Conservation (phyloP, 2,797 vertebrate species). For the Gymnocypris eckloni region DNA sequence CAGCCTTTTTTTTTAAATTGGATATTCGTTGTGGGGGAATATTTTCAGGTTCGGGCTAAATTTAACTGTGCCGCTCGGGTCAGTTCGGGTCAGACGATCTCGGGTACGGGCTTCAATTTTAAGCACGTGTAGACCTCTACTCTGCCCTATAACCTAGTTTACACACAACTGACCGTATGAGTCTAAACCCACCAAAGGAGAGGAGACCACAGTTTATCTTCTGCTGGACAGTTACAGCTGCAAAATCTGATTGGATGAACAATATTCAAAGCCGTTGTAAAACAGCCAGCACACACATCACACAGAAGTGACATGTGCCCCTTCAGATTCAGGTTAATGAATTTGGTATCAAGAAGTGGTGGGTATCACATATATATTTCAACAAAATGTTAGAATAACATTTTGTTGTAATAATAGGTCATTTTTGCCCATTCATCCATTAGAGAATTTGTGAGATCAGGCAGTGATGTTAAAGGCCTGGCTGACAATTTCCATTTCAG, state of each 20-base stretch:
- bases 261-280: not conserved
- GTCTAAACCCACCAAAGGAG: slow-evolving; percentile 2
- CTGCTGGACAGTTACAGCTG: not conserved
- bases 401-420: not conserved
- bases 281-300: not conserved
- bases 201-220: not conserved
- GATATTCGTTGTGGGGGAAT: too few relatives aligned
- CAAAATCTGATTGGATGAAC: not conserved
- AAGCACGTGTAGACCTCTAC: not conserved
- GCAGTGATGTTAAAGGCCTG: not conserved
- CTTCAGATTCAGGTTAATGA: not conserved
- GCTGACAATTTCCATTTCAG: not conserved
- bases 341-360: not conserved
- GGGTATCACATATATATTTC: not conserved
- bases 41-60: too few relatives aligned
- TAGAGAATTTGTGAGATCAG: not conserved
- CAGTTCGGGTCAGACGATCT: too few relatives aligned
- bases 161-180: not conserved
- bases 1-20: too few relatives aligned
- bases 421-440: not conserved
- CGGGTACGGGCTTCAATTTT: too few relatives aligned
- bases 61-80: too few relatives aligned
- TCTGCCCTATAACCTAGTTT: slow-evolving; percentile 7
- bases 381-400: too few relatives aligned
- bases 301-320: not conserved